Percentiles rank a stretch among this genome's conserved stretches.
Evolutionary conservation across 2,797 vertebrate species (phyloP).

Genomic region (Mycteria americana): DNA sequence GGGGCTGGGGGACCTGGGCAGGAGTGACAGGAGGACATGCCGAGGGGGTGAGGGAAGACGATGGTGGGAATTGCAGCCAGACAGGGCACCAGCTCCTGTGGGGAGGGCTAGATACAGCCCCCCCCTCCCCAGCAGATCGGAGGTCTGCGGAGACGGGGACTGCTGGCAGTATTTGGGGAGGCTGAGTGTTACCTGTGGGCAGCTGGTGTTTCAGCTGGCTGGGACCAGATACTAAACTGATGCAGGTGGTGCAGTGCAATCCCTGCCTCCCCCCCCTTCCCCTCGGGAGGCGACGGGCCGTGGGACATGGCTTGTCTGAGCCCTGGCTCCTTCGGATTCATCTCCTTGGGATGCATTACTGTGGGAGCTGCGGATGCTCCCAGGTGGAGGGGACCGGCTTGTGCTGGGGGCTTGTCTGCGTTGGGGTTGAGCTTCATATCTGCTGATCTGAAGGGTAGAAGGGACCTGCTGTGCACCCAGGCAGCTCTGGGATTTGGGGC

Average conservation of each 20-base stretch:
- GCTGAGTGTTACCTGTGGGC: not conserved
- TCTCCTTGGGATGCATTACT: not conserved
- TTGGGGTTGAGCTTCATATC: not conserved
- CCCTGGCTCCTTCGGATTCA: not conserved
- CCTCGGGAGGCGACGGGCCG: not conserved
- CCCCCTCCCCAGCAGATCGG: not conserved
- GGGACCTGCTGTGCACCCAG: not conserved
- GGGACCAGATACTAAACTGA: not conserved
- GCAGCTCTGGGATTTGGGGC: not conserved
- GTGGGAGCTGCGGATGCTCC: not conserved
- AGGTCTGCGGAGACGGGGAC: not conserved
- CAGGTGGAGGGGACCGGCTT: not conserved
- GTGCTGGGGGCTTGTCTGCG: not conserved
- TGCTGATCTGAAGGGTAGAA: not conserved
- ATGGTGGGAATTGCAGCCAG: not conserved
- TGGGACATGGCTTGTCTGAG: not conserved
- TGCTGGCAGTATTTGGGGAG: not conserved
- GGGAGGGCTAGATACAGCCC: not conserved
- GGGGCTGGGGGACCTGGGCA: not conserved
- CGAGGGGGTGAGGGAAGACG: not conserved
- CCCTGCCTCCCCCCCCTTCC: not conserved
- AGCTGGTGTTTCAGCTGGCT: not conserved
- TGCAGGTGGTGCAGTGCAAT: not conserved
- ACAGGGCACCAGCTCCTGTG: not conserved
- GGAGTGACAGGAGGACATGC: rapidly evolving